These are phyloP conservation scores for Haliclona indistincta DNA, from an alignment of 37 sponge, comb jelly and placozoan species.

Conservation along the genomic window DNA sequence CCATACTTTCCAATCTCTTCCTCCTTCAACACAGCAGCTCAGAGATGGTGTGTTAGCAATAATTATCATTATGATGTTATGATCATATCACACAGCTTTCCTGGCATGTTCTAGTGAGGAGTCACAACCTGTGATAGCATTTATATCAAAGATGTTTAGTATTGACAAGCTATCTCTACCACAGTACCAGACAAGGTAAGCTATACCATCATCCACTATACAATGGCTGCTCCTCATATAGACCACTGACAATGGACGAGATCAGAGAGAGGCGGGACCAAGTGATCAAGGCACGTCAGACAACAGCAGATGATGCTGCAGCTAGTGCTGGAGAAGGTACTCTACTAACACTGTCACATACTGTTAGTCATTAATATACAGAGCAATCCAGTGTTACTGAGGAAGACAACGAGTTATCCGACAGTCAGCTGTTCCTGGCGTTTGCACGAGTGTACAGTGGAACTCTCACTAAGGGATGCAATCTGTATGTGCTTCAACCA, in stretches of 20 bases:
- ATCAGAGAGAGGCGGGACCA: conserved; percentile 55
- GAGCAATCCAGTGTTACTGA: background rate
- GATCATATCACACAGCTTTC: conserved; percentile 67
- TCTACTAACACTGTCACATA: background rate
- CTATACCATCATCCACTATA: background rate
- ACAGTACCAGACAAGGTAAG: conserved; percentile 72
- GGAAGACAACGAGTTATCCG: too few relatives aligned
- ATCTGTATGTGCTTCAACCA: conserved; percentile 80
- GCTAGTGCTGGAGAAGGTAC: background rate
- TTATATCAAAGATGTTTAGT: conserved; percentile 91
- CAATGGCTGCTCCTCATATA: conserved; percentile 1
- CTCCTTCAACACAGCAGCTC: conserved; percentile 72
- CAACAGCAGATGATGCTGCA: conserved; percentile 3
- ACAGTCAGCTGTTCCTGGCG: conserved; percentile 64
- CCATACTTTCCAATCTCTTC: conserved; percentile 68
- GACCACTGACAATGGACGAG: conserved; percentile 74
- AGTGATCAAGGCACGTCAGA: conserved; percentile 32
- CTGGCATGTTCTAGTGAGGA: conserved; percentile 51
- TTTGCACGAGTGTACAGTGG: conserved; percentile 91
- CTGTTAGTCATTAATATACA: background rate
- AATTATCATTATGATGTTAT: too few relatives aligned
- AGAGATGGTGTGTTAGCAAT: conserved; percentile 45
- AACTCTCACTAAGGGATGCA: conserved; percentile 55
- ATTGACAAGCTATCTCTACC: conserved; percentile 51
- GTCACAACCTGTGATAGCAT: conserved; percentile 69